phyloP scores from a whole-genome alignment of 2,113 vertebrate species.

The Syngnathoides biaculeatus region DNA sequence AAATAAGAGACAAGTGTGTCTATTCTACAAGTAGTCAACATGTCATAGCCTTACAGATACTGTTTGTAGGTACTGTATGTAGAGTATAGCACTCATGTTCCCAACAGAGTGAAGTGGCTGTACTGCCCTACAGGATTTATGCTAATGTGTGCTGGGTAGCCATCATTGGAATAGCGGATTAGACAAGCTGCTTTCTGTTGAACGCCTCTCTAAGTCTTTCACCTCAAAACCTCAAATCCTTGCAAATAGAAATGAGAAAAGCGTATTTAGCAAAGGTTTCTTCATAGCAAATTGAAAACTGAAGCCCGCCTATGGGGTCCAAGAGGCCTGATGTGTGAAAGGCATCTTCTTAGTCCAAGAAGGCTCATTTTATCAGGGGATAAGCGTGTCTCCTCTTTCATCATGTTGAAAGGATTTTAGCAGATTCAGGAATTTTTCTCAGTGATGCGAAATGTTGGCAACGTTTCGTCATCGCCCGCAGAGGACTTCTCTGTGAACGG shows the following conservation, averaged over 20 bases:
- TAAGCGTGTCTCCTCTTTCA: constrained; percentile 46
- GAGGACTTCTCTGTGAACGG: constrained; percentile 18
- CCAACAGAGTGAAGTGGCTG: constrained; percentile 11
- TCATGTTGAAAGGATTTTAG: constrained; percentile 57
- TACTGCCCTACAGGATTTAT: constrained; percentile 30
- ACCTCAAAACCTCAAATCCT: constrained; percentile 11
- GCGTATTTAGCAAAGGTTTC: constrained; percentile 15
- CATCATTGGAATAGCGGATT: constrained; percentile 40
- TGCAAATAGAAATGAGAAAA: constrained; percentile 8
- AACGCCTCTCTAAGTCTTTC: constrained; percentile 35
- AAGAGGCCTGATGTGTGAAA: constrained; percentile 28
- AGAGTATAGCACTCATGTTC: constrained; percentile 9
- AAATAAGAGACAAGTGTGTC: constrained; percentile 5
- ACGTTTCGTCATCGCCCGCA: constrained; percentile 12
- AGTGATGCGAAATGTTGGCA: constrained; percentile 45
- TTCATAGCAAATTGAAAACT: constrained; percentile 24
- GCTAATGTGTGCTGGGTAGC: background rate
- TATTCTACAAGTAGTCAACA: constrained; percentile 6
- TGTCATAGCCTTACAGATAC: constrained; percentile 29
- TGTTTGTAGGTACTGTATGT: background rate
- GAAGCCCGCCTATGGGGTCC: constrained; percentile 23
- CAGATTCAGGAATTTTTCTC: constrained; percentile 57
- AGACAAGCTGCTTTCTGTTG: constrained; percentile 32
- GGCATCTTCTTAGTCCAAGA: constrained; percentile 37
- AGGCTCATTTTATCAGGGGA: constrained; percentile 50